A percentile compares a stretch with the other conserved stretches of the same genome.
These are phyloP conservation scores for Micronisus gabar DNA, from an alignment of 2,113 vertebrate genomes.

Conservation along the genomic window DNA sequence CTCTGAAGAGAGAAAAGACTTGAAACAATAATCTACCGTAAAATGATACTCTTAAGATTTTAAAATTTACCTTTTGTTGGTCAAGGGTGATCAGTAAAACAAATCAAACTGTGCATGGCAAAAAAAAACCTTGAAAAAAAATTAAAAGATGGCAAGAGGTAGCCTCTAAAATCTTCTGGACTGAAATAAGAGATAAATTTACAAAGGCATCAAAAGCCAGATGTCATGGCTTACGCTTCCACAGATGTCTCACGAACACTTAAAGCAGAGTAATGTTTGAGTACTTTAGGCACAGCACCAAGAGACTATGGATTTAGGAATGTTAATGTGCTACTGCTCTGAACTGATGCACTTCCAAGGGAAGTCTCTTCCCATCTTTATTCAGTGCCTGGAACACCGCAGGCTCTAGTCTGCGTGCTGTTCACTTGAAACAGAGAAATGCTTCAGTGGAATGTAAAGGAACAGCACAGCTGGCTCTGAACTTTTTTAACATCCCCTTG, in stretches of 20 bases:
- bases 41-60: not conserved
- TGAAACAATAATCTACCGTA: not conserved
- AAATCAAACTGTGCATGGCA: not conserved
- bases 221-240: not conserved
- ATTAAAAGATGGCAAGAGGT: not conserved
- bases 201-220: not conserved
- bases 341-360: not conserved
- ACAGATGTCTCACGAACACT: not conserved
- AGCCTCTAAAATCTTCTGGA: not conserved
- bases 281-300: not conserved
- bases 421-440: not conserved
- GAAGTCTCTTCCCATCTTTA: not conserved
- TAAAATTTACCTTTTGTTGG: not conserved
- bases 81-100: not conserved
- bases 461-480: not conserved
- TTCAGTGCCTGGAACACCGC: not conserved
- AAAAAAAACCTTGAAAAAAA: not conserved
- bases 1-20: not conserved
- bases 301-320: not conserved
- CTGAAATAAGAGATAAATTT: not conserved
- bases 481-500: not conserved
- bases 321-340: not conserved
- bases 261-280: not conserved
- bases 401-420: not conserved
- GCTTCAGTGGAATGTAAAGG: not conserved